phyloP scores from a whole-genome alignment of 2,888 invertebrate species.

The Seladonia tumulorum region DNA sequence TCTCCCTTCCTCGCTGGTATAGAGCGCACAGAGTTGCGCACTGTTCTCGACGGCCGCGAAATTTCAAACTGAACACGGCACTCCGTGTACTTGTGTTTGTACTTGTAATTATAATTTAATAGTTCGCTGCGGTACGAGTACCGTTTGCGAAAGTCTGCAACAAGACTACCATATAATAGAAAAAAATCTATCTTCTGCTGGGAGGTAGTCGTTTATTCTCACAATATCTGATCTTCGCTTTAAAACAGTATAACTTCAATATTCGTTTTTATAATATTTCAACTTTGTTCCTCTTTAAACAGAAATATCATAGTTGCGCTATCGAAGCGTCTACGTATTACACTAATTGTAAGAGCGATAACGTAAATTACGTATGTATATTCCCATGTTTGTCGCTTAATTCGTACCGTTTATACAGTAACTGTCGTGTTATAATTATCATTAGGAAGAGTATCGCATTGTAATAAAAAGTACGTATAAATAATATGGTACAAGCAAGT shows the following conservation, averaged over 20 bases:
- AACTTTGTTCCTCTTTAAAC: neutral
- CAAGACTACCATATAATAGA: neutral
- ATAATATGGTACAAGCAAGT: slow-evolving; percentile 21
- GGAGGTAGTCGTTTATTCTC: slow-evolving; percentile 44
- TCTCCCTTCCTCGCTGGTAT: too few species aligned
- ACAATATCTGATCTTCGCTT: slow-evolving; percentile 34
- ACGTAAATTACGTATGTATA: neutral
- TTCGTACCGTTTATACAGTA: slow-evolving; percentile 9
- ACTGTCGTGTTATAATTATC: neutral
- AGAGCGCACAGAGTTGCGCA: slow-evolving; percentile 15
- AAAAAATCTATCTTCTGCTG: slow-evolving; percentile 5
- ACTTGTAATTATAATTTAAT: too few species aligned
- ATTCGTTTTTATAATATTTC: neutral
- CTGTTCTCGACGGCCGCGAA: slow-evolving; percentile 27
- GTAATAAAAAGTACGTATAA: slow-evolving; percentile 22
- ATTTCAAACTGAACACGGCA: neutral
- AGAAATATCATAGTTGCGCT: slow-evolving; percentile 14
- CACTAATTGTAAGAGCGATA: neutral
- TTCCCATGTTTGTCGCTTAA: neutral
- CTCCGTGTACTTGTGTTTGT: neutral
- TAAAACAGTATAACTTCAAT: neutral
- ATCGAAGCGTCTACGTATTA: slow-evolving; percentile 3
- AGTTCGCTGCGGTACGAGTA: neutral
- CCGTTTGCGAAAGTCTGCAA: neutral
- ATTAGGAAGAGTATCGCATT: neutral